A percentile compares a stretch with the other conserved stretches of the same genome.
Conservation (phyloP, 2,797 vertebrate genomes). For the Tamandua tetradactyla region DNA sequence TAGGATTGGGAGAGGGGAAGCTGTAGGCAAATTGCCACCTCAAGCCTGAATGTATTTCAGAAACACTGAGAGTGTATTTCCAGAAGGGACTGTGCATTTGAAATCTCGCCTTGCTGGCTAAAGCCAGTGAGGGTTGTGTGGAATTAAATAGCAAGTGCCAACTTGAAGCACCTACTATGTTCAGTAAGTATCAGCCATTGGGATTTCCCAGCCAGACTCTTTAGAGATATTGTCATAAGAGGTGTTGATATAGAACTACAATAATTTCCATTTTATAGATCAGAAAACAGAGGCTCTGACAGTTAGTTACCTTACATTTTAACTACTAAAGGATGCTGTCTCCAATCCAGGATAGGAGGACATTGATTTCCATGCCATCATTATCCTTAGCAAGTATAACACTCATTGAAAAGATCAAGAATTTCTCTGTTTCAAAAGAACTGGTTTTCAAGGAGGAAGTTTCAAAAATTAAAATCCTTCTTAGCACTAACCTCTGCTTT, state of each 20-base stretch:
- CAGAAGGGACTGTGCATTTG: neutral
- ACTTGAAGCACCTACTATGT: neutral
- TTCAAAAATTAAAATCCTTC: neutral
- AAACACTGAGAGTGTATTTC: neutral
- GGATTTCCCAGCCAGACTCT: neutral
- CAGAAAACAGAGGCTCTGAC: neutral
- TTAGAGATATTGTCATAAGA: conserved; percentile 5
- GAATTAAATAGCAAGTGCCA: neutral
- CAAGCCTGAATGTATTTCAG: neutral
- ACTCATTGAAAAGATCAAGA: neutral
- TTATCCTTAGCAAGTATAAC: neutral
- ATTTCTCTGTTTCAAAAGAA: neutral
- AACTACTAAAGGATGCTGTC: neutral
- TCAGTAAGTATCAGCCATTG: neutral
- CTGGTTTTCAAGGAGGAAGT: neutral
- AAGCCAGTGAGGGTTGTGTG: neutral
- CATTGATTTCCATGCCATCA: neutral
- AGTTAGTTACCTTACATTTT: neutral
- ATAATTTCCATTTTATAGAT: neutral
- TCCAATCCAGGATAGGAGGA: neutral
- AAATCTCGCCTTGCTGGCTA: neutral
- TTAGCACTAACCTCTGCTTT: neutral
- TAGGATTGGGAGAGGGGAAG: neutral
- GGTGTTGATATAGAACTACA: neutral
- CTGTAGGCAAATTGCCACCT: neutral